These are phyloP conservation scores for Aythya baeri DNA, from an alignment of 2,113 vertebrate genomes.

Conservation along the genomic window DNA sequence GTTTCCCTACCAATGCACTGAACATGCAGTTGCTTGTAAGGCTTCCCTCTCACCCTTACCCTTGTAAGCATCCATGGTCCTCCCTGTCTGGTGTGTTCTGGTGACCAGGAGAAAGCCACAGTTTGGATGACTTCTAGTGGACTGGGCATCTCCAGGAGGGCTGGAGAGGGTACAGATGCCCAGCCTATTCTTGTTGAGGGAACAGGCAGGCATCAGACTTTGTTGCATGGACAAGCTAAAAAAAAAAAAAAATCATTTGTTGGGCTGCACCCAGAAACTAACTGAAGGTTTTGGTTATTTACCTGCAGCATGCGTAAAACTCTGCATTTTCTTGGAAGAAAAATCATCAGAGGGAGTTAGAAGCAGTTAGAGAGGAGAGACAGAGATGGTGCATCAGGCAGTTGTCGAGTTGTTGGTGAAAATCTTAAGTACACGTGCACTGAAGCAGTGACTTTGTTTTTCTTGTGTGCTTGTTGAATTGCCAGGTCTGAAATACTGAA, in stretches of 20 bases:
- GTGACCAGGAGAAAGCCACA: not conserved
- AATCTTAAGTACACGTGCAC: not conserved
- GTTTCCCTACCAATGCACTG: not conserved
- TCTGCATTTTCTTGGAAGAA: not conserved
- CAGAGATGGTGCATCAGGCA: not conserved
- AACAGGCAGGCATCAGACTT: fast-evolving
- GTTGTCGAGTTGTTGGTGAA: not conserved
- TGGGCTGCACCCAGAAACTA: not conserved
- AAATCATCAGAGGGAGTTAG: not conserved
- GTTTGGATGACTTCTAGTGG: not conserved
- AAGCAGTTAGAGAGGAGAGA: not conserved
- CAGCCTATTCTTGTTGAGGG: not conserved
- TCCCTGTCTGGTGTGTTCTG: not conserved
- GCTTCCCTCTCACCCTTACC: not conserved
- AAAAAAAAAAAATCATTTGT: not conserved
- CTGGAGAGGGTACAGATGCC: not conserved
- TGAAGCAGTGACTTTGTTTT: not conserved
- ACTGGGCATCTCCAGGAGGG: fast-evolving
- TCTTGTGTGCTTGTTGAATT: not conserved
- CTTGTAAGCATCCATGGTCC: not conserved
- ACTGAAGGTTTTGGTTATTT: not conserved
- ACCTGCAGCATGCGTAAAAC: not conserved
- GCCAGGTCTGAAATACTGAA: not conserved
- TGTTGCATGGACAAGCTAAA: not conserved
- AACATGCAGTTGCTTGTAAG: not conserved